These are phyloP conservation scores for Eilema griseolum DNA, from an alignment of 2,888 invertebrate genomes.

Conservation along the genomic window DNA sequence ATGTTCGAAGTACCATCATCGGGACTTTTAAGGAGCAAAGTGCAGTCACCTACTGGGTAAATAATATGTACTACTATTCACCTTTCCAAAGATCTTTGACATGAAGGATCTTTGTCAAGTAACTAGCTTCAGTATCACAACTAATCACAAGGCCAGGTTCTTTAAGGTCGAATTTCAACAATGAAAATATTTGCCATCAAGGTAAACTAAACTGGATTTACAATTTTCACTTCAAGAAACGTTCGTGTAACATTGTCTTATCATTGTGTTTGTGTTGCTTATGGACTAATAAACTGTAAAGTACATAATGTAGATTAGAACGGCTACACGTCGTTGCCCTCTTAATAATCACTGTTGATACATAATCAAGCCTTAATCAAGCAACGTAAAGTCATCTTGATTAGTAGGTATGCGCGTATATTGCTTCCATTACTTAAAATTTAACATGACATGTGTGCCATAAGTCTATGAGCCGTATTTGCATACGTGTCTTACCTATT, in stretches of 20 bases:
- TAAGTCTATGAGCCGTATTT: neutral
- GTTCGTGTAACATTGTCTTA: neutral
- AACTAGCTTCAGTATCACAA: neutral
- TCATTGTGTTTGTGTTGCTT: neutral
- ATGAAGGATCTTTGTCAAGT: neutral
- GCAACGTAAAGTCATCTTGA: neutral
- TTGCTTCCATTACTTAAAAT: neutral
- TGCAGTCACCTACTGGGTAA: constrained; percentile 96
- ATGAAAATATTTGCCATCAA: neutral
- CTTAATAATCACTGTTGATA: neutral
- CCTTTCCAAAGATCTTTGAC: too few relatives aligned
- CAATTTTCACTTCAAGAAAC: neutral
- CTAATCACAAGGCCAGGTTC: neutral
- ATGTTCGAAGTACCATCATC: constrained; percentile 97
- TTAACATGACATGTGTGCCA: neutral
- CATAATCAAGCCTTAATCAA: neutral
- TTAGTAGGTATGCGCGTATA: too few relatives aligned
- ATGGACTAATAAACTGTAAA: neutral
- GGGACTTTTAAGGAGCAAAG: constrained; percentile 98
- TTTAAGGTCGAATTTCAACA: neutral
- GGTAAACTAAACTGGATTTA: neutral
- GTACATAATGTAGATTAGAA: neutral
- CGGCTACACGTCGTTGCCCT: neutral
- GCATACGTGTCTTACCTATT: too few relatives aligned
- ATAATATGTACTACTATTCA: neutral